Conservation (phyloP, 2,113 vertebrate species). For the Microtus pennsylvanicus region DNA sequence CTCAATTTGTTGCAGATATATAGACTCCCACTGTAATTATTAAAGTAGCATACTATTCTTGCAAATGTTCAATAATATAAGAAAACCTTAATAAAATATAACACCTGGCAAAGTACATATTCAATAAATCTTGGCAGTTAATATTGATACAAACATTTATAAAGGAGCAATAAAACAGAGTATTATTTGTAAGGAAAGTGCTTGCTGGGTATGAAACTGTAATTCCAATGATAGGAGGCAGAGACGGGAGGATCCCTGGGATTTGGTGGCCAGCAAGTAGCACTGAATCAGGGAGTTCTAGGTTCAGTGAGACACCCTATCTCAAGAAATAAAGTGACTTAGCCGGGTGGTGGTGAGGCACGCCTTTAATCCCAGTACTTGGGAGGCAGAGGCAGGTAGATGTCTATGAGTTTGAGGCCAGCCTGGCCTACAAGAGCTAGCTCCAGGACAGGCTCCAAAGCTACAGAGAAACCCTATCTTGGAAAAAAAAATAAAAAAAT, state of each 20-base stretch:
- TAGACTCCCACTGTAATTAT: not conserved
- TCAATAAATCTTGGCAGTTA: not conserved
- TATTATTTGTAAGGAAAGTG: not conserved
- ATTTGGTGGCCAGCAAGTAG: not conserved
- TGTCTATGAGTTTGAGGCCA: no score
- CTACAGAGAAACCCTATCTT: no score
- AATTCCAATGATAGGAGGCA: not conserved
- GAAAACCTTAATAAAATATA: slow-evolving; percentile 1
- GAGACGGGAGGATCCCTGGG: not conserved
- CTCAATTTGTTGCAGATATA: not conserved
- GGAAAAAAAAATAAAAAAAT: no score
- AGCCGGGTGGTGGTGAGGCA: no score
- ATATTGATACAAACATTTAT: not conserved
- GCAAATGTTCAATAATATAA: not conserved
- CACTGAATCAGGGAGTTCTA: not conserved
- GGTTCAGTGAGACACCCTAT: not conserved
- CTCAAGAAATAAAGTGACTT: not conserved
- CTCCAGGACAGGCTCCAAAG: no score
- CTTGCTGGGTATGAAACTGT: not conserved
- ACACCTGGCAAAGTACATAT: not conserved
- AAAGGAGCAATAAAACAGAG: not conserved
- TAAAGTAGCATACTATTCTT: not conserved
- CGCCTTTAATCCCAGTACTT: no score
- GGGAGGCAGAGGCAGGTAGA: no score
- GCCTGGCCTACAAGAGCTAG: no score